Percentiles rank a stretch among this genome's conserved stretches.
Conservation (phyloP, 2,797 vertebrate species). For the Diceros bicornis region DNA sequence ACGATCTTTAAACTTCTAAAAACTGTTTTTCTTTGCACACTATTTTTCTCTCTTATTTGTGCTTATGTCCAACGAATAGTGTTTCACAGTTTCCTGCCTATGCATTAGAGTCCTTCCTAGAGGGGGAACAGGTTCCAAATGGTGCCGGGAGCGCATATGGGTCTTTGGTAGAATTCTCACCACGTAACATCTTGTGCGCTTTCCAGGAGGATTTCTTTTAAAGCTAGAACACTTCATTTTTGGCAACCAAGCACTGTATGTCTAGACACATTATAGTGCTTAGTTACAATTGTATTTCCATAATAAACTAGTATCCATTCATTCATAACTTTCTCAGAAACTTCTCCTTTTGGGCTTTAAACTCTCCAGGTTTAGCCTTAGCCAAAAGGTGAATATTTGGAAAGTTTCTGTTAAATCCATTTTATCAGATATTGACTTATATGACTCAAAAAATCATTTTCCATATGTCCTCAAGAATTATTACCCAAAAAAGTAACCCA, state of each 20-base stretch:
- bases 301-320: conserved; percentile 80
- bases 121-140: neutral
- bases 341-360: conserved; percentile 71
- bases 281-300: conserved; percentile 83
- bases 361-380: conserved; percentile 63
- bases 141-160: conserved; percentile 39
- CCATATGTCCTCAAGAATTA: conserved; percentile 83
- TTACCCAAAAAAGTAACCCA: conserved; percentile 59
- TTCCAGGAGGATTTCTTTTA: conserved; percentile 78
- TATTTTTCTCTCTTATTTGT: neutral
- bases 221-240: conserved; percentile 73
- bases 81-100: neutral
- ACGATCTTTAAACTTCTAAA: neutral
- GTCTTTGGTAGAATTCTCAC: conserved; percentile 53
- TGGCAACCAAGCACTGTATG: conserved; percentile 71
- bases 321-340: conserved; percentile 79
- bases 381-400: conserved; percentile 84
- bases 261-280: conserved; percentile 84
- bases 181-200: conserved; percentile 41
- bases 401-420: conserved; percentile 86
- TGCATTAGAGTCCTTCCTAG: neutral
- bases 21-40: neutral
- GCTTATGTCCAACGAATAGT: neutral
- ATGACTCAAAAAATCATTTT: conserved; percentile 83
- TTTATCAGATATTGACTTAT: conserved; percentile 85